Conservation (phyloP, 2,113 vertebrate genomes). For the Aramus guarauna region DNA sequence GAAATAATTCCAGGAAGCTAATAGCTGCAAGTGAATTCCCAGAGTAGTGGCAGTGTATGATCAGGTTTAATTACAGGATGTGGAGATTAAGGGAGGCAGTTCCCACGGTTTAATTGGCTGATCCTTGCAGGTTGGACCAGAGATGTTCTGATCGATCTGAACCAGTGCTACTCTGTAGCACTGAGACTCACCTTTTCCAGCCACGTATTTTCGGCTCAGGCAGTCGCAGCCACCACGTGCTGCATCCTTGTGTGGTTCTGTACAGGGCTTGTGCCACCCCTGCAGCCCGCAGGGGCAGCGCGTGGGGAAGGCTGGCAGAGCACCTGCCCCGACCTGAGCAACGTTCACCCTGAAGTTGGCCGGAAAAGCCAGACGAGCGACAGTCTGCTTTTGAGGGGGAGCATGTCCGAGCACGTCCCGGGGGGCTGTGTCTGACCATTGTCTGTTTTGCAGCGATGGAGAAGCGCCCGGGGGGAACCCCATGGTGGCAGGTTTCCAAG, state of each 20-base stretch:
- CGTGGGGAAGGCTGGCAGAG: background rate
- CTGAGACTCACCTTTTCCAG: background rate
- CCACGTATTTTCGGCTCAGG: background rate
- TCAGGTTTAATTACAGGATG: background rate
- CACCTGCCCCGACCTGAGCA: background rate
- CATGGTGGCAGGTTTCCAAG: slow-evolving; percentile 90
- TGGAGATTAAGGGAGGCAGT: background rate
- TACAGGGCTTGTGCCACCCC: background rate
- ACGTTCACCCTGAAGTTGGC: fast-evolving
- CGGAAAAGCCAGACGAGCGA: background rate
- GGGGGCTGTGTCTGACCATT: background rate
- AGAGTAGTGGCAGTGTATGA: background rate
- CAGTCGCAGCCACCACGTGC: background rate
- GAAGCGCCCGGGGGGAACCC: slow-evolving; percentile 83
- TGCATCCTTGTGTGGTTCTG: background rate
- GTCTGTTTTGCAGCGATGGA: slow-evolving; percentile 75
- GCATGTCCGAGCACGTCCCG: background rate
- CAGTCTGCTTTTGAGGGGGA: background rate
- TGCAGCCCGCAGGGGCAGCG: background rate
- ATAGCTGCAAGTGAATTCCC: background rate
- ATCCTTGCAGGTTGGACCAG: background rate
- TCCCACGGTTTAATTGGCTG: background rate
- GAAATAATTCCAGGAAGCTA: background rate
- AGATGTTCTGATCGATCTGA: background rate
- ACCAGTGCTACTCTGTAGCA: background rate